These are phyloP conservation scores for Aulostomus chinensis DNA, from an alignment of 2,797 vertebrate species.

Conservation along the genomic window DNA sequence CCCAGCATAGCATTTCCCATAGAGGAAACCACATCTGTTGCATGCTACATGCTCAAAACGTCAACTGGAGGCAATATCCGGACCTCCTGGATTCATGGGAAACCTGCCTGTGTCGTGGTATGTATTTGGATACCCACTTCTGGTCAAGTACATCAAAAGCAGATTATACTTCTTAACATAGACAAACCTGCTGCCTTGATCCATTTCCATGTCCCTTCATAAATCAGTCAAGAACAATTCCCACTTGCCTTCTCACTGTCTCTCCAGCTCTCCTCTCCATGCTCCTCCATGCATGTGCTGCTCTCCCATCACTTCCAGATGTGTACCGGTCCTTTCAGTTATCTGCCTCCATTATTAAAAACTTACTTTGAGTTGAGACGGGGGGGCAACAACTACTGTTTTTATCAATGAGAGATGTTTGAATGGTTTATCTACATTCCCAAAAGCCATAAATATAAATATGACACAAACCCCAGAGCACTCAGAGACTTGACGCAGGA, in stretches of 20 bases:
- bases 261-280: constrained; percentile 9
- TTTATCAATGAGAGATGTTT: constrained; percentile 6
- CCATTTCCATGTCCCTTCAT: constrained; percentile 36
- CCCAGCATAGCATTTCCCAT: too few species aligned
- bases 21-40: too few species aligned
- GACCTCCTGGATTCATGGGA: too few species aligned
- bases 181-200: constrained; percentile 13
- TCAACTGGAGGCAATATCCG: too few species aligned
- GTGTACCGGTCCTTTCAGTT: constrained; percentile 23
- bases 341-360: constrained; percentile 26
- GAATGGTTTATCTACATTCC: constrained; percentile 21
- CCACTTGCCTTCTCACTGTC: constrained; percentile 22
- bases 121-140: too few species aligned
- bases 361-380: constrained; percentile 14
- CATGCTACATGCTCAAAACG: too few species aligned
- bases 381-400: neutral
- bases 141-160: neutral
- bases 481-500: constrained; percentile 28
- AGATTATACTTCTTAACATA: neutral
- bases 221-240: constrained; percentile 45
- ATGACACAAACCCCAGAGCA: constrained; percentile 16
- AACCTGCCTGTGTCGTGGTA: too few species aligned
- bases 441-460: constrained; percentile 30
- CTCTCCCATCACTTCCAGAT: constrained; percentile 47
- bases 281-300: too few species aligned